Base-by-base conservation (phyloP, 2,888 invertebrate species). In the Drosophila dives region DNA sequence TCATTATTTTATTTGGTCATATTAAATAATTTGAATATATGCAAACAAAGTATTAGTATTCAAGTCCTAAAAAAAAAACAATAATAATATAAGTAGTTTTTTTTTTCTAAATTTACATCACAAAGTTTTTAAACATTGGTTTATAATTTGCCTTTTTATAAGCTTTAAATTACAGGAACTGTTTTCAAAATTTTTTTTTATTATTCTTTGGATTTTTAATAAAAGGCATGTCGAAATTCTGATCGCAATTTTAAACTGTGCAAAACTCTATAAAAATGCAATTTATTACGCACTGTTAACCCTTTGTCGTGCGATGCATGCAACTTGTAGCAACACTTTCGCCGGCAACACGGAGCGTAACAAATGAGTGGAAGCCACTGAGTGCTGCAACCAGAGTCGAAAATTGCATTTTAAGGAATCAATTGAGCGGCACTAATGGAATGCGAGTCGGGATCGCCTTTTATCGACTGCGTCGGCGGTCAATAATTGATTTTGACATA, bases 351-450 rank as follows among this genome's bases (percentile, higher is more conserved):
- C 23, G 33, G n/a, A 63, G 75, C 76, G 64, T 51, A 69, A 53
- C 78, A 33, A 74, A 73, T 64, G 48, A 26, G n/a, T 64, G 48
- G n/a, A 26, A 48, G 45, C 49, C 36, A 63, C 50, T 51, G 68
- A 34, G 26, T 53, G 59, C 11, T 32, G 23, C 51, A n/a, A 55
- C 12, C 42, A 63, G 36, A 50, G 56, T 17, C 55, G 29, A 63
- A 75, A 80, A 72, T 69, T 63, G 59, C 66, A 74, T 77, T 82
- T 83, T 74, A 65, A 67, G 73, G 77, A 87, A 45, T 76, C 84
- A 89, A 88, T 89, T 85, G 88, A 77, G 81, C 73, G 86, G 69
- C 67, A 83, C 84, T 81, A 88, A 88, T 86, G 77, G 73, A 56
- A 62, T 53, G 54, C 49, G 79, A 62, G 53, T 63, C 56, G 56